phyloP scores from a whole-genome alignment of 2,113 vertebrate species.

The Balaeniceps rex region DNA sequence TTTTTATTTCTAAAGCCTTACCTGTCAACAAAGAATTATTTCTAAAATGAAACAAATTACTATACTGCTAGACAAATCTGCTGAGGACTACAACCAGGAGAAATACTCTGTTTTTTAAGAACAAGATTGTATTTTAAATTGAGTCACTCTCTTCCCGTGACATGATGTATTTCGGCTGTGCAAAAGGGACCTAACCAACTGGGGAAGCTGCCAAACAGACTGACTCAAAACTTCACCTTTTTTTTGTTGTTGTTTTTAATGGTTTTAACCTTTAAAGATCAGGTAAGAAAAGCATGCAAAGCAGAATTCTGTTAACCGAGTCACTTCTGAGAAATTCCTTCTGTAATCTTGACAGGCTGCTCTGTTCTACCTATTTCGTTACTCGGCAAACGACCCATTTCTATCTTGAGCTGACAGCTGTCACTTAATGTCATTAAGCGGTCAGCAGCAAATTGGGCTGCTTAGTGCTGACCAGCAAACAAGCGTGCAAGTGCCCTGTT shows the following conservation, averaged over 20 bases:
- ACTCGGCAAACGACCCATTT: not conserved
- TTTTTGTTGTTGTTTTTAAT: not conserved
- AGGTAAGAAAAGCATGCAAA: not conserved
- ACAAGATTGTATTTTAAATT: not conserved
- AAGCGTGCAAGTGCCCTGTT: not conserved
- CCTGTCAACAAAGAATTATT: not conserved
- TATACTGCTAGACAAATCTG: not conserved
- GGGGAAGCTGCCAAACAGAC: not conserved
- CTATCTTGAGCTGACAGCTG: slow-evolving; percentile 20
- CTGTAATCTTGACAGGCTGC: not conserved
- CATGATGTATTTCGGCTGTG: not conserved
- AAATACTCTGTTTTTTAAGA: not conserved
- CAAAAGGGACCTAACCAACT: not conserved
- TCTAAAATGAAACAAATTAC: not conserved
- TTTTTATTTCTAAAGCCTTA: not conserved
- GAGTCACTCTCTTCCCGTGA: not conserved
- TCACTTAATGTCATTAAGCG: not conserved
- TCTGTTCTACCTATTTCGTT: not conserved
- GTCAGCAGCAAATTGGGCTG: not conserved
- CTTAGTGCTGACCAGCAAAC: not conserved
- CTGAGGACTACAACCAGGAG: not conserved
- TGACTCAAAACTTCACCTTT: not conserved
- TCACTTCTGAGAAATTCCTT: not conserved
- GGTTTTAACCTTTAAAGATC: not conserved
- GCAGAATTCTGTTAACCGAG: not conserved